These are phyloP conservation scores for Cacoxenus indagator DNA, from an alignment of 2,888 invertebrate species.

Conservation along the genomic window DNA sequence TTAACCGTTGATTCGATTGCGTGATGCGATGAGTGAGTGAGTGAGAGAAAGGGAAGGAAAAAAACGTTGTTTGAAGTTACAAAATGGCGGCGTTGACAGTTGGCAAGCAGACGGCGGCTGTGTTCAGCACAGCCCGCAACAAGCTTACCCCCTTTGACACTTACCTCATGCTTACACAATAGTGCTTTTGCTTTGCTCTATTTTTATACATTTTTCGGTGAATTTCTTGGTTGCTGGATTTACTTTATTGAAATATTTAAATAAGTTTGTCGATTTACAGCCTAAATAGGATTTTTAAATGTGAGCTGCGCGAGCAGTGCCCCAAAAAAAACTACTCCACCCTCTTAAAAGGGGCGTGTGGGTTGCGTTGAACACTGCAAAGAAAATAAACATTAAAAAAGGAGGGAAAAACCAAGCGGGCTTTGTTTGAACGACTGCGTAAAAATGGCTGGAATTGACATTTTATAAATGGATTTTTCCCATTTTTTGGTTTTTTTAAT, in stretches of 20 bases:
- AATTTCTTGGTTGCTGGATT: constrained; percentile 47
- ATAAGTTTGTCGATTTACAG: constrained; percentile 64
- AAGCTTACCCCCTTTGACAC: background rate
- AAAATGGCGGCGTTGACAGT: constrained; percentile 15
- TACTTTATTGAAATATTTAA: constrained; percentile 68
- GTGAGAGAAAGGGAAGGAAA: constrained; percentile 30
- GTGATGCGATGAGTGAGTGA: constrained; percentile 38
- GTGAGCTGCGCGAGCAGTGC: background rate
- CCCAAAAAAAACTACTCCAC: background rate
- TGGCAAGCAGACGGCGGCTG: too few relatives aligned
- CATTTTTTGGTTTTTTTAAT: constrained; percentile 28
- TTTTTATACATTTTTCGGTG: background rate
- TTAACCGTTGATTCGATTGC: constrained; percentile 15
- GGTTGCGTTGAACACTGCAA: background rate
- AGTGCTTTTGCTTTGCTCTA: constrained; percentile 24
- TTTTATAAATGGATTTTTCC: constrained; percentile 58
- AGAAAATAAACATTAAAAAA: background rate
- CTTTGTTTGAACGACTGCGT: background rate
- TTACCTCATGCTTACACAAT: constrained; percentile 39
- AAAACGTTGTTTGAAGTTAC: constrained; percentile 42
- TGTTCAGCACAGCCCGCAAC: too few relatives aligned
- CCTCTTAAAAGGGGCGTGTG: background rate
- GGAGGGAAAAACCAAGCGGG: background rate
- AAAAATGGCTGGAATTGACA: constrained; percentile 56
- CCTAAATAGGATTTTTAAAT: constrained; percentile 59